Evolutionary conservation across 2,888 invertebrate genomes (phyloP).

Genomic region (Agrochola lota): DNA sequence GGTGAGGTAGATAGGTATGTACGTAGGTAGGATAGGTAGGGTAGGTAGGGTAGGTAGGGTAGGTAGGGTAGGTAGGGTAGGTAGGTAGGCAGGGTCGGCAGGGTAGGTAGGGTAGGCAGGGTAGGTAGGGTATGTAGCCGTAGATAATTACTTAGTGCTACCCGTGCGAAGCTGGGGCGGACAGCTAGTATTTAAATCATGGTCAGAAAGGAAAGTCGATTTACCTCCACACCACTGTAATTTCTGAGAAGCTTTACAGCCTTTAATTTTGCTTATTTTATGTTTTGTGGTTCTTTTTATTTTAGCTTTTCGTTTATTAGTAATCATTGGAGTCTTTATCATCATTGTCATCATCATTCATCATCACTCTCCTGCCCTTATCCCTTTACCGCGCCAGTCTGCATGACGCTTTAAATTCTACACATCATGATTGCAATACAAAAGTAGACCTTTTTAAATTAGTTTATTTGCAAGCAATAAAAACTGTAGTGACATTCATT

Average conservation of each 20-base stretch:
- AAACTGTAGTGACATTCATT: conserved; percentile 30
- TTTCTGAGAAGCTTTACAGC: not conserved
- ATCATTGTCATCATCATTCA: not conserved
- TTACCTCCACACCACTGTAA: not conserved
- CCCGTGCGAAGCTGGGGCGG: too few species aligned
- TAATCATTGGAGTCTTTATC: not conserved
- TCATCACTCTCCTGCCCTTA: not conserved
- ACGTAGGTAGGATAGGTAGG: too few species aligned
- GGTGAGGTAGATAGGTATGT: too few species aligned
- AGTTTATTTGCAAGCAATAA: conserved; percentile 33
- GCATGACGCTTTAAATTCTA: not conserved
- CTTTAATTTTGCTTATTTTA: not conserved
- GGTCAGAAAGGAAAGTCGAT: not conserved
- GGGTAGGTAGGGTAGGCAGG: too few species aligned
- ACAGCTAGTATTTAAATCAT: not conserved
- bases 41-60: too few species aligned
- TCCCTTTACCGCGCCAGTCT: too few species aligned
- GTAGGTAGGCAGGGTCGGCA: too few species aligned
- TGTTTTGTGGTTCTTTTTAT: not conserved
- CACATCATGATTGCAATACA: not conserved
- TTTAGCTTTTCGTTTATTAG: not conserved
- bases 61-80: too few species aligned
- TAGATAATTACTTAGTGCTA: too few species aligned
- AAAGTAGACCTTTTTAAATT: conserved; percentile 3
- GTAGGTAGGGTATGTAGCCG: too few species aligned